Evolutionary conservation across 2,888 invertebrate genomes (phyloP).

Genomic region (Xylophagus ater): DNA sequence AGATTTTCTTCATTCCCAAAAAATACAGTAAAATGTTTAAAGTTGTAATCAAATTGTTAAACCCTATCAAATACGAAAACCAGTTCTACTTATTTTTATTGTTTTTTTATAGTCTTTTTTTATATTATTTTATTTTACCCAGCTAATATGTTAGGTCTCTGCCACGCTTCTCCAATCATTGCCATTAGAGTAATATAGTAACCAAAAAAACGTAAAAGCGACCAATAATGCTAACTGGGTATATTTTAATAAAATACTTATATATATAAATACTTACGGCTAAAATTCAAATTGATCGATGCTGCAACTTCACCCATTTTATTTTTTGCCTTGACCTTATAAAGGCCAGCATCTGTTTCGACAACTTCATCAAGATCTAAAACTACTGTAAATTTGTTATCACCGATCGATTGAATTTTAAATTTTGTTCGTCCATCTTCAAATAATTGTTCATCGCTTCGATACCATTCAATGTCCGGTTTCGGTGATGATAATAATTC

Average conservation of each 20-base stretch:
- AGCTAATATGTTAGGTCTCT: conserved; percentile 3
- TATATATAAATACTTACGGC: conserved; percentile 63
- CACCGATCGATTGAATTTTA: conserved; percentile 74
- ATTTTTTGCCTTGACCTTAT: conserved; percentile 94
- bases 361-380: conserved; percentile 92
- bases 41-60: too few relatives aligned
- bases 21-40: too few relatives aligned
- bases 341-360: conserved; percentile 90
- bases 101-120: background rate
- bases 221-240: too few relatives aligned
- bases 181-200: too few relatives aligned
- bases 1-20: too few relatives aligned
- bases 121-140: conserved; percentile 1
- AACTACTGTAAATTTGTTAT: conserved; percentile 80
- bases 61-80: too few relatives aligned
- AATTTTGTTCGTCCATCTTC: conserved; percentile 80
- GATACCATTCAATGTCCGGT: conserved; percentile 85
- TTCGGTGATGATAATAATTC: conserved; percentile 78
- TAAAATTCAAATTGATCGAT: conserved; percentile 94
- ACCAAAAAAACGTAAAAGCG: too few relatives aligned
- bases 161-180: too few relatives aligned
- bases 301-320: conserved; percentile 95
- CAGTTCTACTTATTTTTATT: background rate
- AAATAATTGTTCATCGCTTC: conserved; percentile 72
- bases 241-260: too few relatives aligned